Evolutionary conservation across 1,140 invertebrate genomes (phyloP), one percentile per base, ranked within the genome.

Genomic region (Harpegnathos saltator): DNA sequence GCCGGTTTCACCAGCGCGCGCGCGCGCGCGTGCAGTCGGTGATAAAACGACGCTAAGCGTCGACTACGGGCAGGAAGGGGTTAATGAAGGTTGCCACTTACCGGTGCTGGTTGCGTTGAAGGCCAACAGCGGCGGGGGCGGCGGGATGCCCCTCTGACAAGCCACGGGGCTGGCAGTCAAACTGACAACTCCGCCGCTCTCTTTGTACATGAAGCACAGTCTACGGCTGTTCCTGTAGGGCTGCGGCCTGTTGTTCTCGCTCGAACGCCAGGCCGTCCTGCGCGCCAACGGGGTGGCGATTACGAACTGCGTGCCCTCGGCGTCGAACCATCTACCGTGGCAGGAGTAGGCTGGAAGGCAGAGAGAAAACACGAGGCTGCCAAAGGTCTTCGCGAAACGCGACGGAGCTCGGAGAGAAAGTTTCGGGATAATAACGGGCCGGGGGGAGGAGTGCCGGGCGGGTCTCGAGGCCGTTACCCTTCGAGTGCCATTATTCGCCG

Each of bases 301-400:
- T 84, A 98, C 95, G 92, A 96, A 98, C 85, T 97, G 96, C 11
- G 96, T 96, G 44, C 95, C 95, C 89, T 97, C 96, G 58, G 95
- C 94, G 85, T 95, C 95, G 90, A 95, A 94, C 97, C 97, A 98
- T 84, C 96, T 96, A 83, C 97, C 97, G 91, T 98, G 97, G 94
- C 97, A 98, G 1, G 97, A 97, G 93, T 98, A 98, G 86, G 96
- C 97, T 98, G 94, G 9, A 94, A 93, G 85, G 82, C 50, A 75
- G 74, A 61, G 61, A 80, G 73, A 85, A 59, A 77, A 61, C 71
- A 11, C 26, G 75, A 24, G 48, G 19, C 52, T 80, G 56, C 52
- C 17, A 52, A 15, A 50, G 58, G 61, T 58, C 63, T 72, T 77
- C 12, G 54, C 68, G 54, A 29, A 17, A 29, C 15, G 19, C 26